Percentiles rank a stretch among this genome's conserved stretches.
These are phyloP conservation scores for Microcaecilia unicolor DNA, from an alignment of 2,797 vertebrate species.

Conservation along the genomic window DNA sequence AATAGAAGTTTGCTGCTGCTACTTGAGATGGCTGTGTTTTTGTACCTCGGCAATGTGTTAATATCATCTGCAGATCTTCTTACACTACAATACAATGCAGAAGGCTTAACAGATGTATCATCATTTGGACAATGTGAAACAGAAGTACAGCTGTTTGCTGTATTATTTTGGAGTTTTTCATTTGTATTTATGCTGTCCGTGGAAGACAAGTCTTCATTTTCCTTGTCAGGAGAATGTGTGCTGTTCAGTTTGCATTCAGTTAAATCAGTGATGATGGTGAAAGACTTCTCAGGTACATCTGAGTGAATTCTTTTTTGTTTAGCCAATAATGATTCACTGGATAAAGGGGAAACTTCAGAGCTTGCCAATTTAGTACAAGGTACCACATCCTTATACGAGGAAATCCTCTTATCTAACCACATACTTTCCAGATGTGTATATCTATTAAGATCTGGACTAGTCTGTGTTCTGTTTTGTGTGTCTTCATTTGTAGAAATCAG, in stretches of 20 bases:
- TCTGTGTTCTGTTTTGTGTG: too few species aligned
- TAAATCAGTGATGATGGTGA: background rate
- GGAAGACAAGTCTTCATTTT: constrained; percentile 10
- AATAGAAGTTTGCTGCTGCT: constrained; percentile 20
- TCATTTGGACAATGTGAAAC: constrained; percentile 5
- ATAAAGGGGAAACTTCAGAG: too few species aligned
- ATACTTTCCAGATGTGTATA: too few species aligned
- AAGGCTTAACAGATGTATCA: constrained; percentile 12
- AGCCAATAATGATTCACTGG: too few species aligned
- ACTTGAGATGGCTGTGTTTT: constrained; percentile 3
- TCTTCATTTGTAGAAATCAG: too few species aligned
- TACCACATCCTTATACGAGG: too few species aligned
- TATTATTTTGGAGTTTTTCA: background rate
- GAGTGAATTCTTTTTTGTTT: too few species aligned
- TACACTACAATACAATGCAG: constrained; percentile 37
- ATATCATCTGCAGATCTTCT: constrained; percentile 40
- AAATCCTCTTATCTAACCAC: too few species aligned
- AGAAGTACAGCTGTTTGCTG: constrained; percentile 10
- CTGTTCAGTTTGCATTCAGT: constrained; percentile 9
- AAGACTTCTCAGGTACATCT: too few species aligned
- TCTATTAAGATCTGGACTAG: too few species aligned
- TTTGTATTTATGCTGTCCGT: constrained; percentile 22
- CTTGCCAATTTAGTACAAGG: too few species aligned
- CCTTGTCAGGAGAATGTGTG: constrained; percentile 27
- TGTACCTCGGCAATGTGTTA: constrained; percentile 19